Base-by-base conservation (phyloP, 2,113 vertebrate genomes). In the Sarotherodon lohbergeri region DNA sequence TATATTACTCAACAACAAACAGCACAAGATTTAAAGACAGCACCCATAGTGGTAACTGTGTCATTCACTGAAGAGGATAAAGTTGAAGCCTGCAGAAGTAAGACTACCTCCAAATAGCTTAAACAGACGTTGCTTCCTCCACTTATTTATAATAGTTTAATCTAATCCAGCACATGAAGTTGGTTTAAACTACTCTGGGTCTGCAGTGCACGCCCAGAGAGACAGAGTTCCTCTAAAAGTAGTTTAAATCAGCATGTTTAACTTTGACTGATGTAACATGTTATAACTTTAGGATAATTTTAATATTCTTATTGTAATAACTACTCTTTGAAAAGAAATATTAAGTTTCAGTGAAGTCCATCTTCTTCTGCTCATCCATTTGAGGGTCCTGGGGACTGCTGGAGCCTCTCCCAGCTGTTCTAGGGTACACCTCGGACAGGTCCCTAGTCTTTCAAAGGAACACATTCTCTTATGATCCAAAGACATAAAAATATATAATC, bases 51-150 rank as follows among this genome's bases (percentile, higher is more conserved):
- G 1, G 57, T 85, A 84, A 91, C 27, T 4, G 71, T 78, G 46
- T 78, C 13, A 86, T 82, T 85, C 54, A 87, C 80, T 13, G 80
- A 24, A 24, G 79, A 73, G 54, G 82, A 91, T 91, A 9, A 87
- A 56, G 73, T 3, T 39, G 68, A 90, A 86, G 55, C 57, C 78
- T 5, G 7, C 48, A 81, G 46, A 50, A 50, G 27, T n/a, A n/a
- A 78, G 2, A 32, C 46, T 13, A n/a, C 46, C 9, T 13, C 73
- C 19, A 78, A 50, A 78, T 7, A 0, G 71, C 14, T 48, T 48
- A 14, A 55, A 85, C 66, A 76, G 68, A 86, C 43, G 22, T 66
- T 54, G 10, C 52, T 80, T 83, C 29, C 16, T 27, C 36, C n/a
- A 63, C 39, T 68, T 6, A 12, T 73, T 32, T 80, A 83, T 73